phyloP scores from a whole-genome alignment of 1,140 invertebrate species.

The Drosophila ficusphila region DNA sequence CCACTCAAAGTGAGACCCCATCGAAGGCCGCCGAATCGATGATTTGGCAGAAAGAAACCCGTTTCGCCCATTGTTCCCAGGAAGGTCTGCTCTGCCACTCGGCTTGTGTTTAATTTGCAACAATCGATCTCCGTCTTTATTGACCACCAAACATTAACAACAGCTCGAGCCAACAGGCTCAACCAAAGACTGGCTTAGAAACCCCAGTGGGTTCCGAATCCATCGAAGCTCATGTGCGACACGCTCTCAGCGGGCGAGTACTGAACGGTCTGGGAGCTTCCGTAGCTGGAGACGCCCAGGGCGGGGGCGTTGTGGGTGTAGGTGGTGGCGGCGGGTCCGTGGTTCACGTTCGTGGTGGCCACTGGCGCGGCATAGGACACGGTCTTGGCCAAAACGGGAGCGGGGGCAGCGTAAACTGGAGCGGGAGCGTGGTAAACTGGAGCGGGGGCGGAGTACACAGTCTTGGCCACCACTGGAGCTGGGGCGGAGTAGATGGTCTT shows the following conservation, averaged over 20 bases:
- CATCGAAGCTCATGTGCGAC: constrained; percentile 85
- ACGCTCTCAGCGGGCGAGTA: constrained; percentile 86
- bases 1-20: not conserved
- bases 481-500: constrained; percentile 84
- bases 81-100: constrained; percentile 45
- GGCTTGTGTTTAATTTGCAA: constrained; percentile 49
- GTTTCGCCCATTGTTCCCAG: constrained; percentile 44
- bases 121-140: constrained; percentile 58
- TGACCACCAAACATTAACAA: constrained; percentile 62
- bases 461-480: constrained; percentile 68
- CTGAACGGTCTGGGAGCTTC: constrained; percentile 77
- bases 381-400: constrained; percentile 75
- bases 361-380: constrained; percentile 86
- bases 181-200: constrained; percentile 83
- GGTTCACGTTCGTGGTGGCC: constrained; percentile 74
- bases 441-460: constrained; percentile 84
- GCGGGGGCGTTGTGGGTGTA: constrained; percentile 83
- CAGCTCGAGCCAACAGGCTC: constrained; percentile 21
- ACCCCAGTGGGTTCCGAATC: constrained; percentile 85
- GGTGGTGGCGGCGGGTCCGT: constrained; percentile 71
- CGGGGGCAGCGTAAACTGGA: constrained; percentile 38
- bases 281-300: constrained; percentile 82
- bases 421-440: constrained; percentile 37
- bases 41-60: constrained; percentile 63
- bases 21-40: constrained; percentile 54